Evolutionary conservation across 2,888 invertebrate genomes (phyloP), one percentile per base, ranked within the genome.

Genomic region (Heliconius sara): DNA sequence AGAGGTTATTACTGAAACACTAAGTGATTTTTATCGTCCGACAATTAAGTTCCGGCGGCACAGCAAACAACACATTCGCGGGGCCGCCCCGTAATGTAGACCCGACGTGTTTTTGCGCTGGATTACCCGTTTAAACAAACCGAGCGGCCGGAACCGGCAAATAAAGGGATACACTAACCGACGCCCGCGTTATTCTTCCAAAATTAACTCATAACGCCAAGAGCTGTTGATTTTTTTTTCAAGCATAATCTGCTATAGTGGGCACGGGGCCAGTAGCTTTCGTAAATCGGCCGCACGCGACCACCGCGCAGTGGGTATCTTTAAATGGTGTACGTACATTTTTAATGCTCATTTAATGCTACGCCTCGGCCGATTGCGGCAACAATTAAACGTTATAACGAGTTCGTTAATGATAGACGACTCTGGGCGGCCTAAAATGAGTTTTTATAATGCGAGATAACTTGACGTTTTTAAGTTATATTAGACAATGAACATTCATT

Each of bases 171-270:
- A 92, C 89, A 91, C 91, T 92, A 92, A 93, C 93, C 91, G 87
- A 88, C 91, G 88, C 87, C 86, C 89, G 91, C 93, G 92, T 95
- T 93, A 93, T 93, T 94, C 93, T 94, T 95, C 92, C 93, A 91
- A 93, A 95, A 95, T 95, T 95, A 95, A 95, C 95, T 94, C 95
- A 94, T 94, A 95, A 93, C 92, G 91, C 92, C 92, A 92, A 93
- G 92, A 91, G 92, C 89, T 90, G 89, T 92, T 91, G 92, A 91
- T 91, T 92, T 92, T 92, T 30, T 92, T 93, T 93, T 91, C 88
- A 86, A 87, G 89, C 89, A 92, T 94, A 94, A 95, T 95, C 94
- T 93, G 91, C 88, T 91, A 92, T 94, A 93, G 94, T 93, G 95
- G 94, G 94, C 95, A 92, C 91, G 86, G 87, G 93, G 93, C 93